These are phyloP conservation scores for Cervus canadensis DNA, from an alignment of 2,113 vertebrate species.

Conservation along the genomic window DNA sequence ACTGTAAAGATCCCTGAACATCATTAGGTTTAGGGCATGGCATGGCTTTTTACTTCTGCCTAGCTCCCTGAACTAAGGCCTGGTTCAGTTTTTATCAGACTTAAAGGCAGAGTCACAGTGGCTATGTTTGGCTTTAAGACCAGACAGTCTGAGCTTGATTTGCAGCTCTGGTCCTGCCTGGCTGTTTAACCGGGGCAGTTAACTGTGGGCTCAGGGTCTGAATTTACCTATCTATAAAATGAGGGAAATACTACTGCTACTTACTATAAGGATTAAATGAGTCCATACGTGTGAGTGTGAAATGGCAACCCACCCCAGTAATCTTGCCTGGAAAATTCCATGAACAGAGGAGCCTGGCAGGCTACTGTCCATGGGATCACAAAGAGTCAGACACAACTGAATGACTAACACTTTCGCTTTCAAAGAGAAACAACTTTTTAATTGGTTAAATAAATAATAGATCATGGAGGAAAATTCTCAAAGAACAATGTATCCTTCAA, in stretches of 20 bases:
- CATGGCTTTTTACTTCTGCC: not conserved
- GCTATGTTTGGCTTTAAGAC: not conserved
- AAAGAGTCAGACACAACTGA: not conserved
- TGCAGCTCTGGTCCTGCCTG: not conserved
- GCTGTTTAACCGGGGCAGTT: not conserved
- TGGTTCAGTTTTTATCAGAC: not conserved
- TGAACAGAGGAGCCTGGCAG: not conserved
- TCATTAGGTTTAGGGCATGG: not conserved
- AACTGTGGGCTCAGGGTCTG: not conserved
- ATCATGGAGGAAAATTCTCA: not conserved
- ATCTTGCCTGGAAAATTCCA: not conserved
- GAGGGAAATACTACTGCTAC: not conserved
- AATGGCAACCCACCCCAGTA: not conserved
- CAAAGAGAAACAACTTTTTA: not conserved
- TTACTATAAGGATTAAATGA: not conserved
- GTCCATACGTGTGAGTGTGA: not conserved
- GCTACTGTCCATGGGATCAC: not conserved
- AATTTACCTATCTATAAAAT: not conserved
- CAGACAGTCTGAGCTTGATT: not conserved
- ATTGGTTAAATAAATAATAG: not conserved
- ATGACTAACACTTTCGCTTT: not conserved
- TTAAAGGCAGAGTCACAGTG: not conserved
- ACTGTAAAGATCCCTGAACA: not conserved
- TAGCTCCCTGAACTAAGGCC: not conserved
- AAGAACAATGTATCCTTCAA: not conserved